phyloP scores from a whole-genome alignment of 2,888 invertebrate species.

The Lamproptera curius region DNA sequence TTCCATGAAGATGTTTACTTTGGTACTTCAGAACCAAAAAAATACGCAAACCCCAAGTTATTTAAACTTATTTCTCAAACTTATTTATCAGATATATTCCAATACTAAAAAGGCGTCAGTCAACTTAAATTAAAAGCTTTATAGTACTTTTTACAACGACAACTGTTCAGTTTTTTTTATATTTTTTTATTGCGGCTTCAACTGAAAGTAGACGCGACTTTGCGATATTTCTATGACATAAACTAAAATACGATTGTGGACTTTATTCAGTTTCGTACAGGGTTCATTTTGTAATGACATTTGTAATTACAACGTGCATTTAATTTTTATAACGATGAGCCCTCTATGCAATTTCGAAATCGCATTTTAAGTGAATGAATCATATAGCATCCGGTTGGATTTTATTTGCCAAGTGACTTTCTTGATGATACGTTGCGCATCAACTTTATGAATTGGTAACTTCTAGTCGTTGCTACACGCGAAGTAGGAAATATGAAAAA shows the following conservation, averaged over 20 bases:
- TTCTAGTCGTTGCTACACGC: too few relatives aligned
- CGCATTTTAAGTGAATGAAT: background rate
- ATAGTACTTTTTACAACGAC: slow-evolving; percentile 1
- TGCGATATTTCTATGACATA: background rate
- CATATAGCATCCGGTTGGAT: too few relatives aligned
- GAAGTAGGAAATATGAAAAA: too few relatives aligned
- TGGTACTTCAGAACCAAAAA: too few relatives aligned
- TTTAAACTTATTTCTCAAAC: too few relatives aligned
- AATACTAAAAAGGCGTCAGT: too few relatives aligned
- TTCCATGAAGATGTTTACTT: too few relatives aligned
- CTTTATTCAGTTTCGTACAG: background rate
- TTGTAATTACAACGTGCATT: background rate
- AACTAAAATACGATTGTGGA: background rate
- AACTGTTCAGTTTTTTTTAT: background rate
- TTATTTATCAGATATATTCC: too few relatives aligned
- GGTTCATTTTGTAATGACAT: background rate
- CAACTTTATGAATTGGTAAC: too few relatives aligned
- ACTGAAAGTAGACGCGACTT: background rate
- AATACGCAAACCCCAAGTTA: too few relatives aligned
- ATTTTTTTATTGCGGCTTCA: background rate
- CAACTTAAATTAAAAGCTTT: background rate
- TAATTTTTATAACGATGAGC: background rate
- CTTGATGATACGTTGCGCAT: too few relatives aligned
- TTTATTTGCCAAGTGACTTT: too few relatives aligned
- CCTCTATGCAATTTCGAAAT: background rate